Conservation (phyloP, 2,113 vertebrate genomes). For the Tachycineta bicolor region DNA sequence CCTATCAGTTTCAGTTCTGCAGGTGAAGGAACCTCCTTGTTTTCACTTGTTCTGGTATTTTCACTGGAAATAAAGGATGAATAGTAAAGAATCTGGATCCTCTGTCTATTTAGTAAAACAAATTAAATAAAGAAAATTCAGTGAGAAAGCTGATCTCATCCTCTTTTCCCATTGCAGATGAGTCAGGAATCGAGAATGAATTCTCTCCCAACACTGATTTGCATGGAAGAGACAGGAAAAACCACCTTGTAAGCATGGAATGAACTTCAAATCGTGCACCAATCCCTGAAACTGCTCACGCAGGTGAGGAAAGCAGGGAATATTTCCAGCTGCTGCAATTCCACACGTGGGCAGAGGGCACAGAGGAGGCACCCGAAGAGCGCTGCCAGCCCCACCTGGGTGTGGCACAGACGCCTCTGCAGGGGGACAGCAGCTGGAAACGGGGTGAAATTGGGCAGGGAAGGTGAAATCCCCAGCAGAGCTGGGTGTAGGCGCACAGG, state of each 20-base stretch:
- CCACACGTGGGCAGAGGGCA: background rate
- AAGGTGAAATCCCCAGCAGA: background rate
- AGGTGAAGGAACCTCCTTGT: background rate
- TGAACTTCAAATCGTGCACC: rapidly evolving
- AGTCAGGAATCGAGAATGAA: background rate
- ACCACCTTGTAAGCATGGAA: background rate
- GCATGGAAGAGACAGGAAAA: background rate
- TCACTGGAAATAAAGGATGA: background rate
- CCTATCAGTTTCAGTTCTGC: background rate
- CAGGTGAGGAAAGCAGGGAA: rapidly evolving
- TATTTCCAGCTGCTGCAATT: background rate
- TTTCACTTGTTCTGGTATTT: background rate
- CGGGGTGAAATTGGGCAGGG: background rate
- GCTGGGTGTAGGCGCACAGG: background rate
- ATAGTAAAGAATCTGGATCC: background rate
- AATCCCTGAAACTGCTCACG: rapidly evolving
- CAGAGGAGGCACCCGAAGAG: background rate
- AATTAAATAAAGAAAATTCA: background rate
- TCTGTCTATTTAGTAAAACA: background rate
- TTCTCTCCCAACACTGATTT: background rate
- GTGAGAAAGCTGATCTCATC: background rate
- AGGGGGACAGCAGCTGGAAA: background rate
- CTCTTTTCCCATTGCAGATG: background rate
- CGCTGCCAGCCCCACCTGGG: background rate
- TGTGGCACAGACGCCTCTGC: background rate